Percentiles rank a stretch among this genome's conserved stretches.
These are phyloP conservation scores for Ceryle rudis DNA, from an alignment of 2,797 vertebrate genomes.

Conservation along the genomic window DNA sequence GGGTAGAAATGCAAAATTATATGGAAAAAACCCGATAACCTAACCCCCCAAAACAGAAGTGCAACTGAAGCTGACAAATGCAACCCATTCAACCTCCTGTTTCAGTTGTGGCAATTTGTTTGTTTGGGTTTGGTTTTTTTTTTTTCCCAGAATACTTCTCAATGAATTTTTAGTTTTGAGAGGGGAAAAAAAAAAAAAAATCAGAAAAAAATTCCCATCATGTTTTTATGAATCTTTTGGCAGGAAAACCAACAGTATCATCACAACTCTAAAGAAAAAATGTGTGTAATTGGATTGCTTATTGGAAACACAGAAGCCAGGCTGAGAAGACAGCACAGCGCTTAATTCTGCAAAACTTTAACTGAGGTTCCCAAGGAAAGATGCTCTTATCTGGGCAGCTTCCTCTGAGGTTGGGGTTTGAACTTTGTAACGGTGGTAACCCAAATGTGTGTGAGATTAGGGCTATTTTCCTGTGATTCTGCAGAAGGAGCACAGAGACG, in stretches of 20 bases:
- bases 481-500: constrained; percentile 68
- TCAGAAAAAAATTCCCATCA: neutral
- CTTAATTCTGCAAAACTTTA: constrained; percentile 49
- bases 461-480: constrained; percentile 61
- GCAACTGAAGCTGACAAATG: constrained; percentile 31
- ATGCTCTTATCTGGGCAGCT: constrained; percentile 14
- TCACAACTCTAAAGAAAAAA: constrained; percentile 58
- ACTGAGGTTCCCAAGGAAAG: constrained; percentile 28
- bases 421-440: neutral
- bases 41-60: constrained; percentile 64
- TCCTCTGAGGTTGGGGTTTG: constrained; percentile 10
- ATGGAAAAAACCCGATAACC: constrained; percentile 87
- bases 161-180: constrained; percentile 7
- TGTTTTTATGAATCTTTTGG: constrained; percentile 57
- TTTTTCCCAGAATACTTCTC: neutral
- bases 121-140: neutral
- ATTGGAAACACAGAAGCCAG: constrained; percentile 55
- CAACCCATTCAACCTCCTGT: neutral
- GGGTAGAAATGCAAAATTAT: constrained; percentile 98
- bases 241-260: constrained; percentile 32
- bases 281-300: constrained; percentile 42
- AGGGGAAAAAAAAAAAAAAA: neutral
- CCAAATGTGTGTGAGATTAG: neutral
- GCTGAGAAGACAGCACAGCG: neutral
- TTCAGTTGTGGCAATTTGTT: neutral